Percentiles rank a stretch among this genome's conserved stretches.
Conservation (phyloP, 1,140 invertebrate species). For the Pachyrhynchus sulphureomaculatus region DNA sequence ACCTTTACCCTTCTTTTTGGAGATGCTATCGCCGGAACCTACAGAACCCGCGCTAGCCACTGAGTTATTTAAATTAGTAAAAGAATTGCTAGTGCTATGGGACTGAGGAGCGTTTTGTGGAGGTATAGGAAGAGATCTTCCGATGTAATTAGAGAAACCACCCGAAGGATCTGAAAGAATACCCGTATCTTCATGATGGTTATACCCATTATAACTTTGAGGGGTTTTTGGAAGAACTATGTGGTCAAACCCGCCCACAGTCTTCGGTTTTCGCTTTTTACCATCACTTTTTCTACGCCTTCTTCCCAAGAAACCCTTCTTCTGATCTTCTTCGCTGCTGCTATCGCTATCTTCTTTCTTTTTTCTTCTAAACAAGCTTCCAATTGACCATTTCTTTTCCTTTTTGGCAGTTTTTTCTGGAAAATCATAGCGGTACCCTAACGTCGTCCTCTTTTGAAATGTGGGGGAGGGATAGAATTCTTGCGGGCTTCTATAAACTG, state of each 20-base stretch:
- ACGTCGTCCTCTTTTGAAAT: conserved; percentile 34
- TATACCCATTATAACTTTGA: conserved; percentile 30
- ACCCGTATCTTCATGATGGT: conserved; percentile 53
- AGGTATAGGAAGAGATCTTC: conserved; percentile 48
- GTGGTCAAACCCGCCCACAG: conserved; percentile 44
- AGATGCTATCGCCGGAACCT: conserved; percentile 55
- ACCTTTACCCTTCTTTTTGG: conserved; percentile 58
- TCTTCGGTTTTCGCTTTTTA: conserved; percentile 44
- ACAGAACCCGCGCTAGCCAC: conserved; percentile 16
- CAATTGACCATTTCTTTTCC: conserved; percentile 72
- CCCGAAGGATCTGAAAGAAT: conserved; percentile 46
- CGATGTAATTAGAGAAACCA: conserved; percentile 54
- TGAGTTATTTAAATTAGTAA: conserved; percentile 27
- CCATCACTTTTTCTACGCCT: conserved; percentile 55
- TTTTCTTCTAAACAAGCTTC: conserved; percentile 67
- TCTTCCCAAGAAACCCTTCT: conserved; percentile 53
- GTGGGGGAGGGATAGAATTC: conserved; percentile 38
- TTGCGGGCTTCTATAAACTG: conserved; percentile 33
- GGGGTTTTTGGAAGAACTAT: conserved; percentile 38
- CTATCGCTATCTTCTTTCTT: conserved; percentile 63
- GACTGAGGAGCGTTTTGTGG: conserved; percentile 37
- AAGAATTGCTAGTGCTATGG: conserved; percentile 4
- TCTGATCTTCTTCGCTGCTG: conserved; percentile 63
- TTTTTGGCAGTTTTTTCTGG: conserved; percentile 51
- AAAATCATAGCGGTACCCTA: conserved; percentile 44